Evolutionary conservation across 2,113 vertebrate species (phyloP).

Genomic region (Donacobius atricapilla): DNA sequence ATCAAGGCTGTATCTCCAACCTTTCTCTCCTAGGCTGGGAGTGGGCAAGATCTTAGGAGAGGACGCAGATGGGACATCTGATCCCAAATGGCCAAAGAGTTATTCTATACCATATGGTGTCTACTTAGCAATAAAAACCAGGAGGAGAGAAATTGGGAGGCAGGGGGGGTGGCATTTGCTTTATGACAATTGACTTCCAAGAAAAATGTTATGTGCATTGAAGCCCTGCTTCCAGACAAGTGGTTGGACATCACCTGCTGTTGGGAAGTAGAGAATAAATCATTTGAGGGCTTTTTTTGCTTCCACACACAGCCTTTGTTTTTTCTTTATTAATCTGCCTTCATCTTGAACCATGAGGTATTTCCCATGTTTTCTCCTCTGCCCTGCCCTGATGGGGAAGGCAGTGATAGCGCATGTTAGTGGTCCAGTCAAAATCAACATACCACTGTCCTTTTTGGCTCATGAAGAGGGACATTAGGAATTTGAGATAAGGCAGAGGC

Average conservation of each 20-base stretch:
- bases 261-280: background rate
- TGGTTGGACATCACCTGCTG: background rate
- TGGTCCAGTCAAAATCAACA: background rate
- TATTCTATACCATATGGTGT: background rate
- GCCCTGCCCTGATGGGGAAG: background rate
- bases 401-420: background rate
- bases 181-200: background rate
- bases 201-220: background rate
- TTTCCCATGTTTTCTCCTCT: background rate
- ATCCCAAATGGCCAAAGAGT: background rate
- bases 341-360: background rate
- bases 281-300: accelerated
- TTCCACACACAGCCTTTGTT: background rate
- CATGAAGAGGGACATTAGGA: background rate
- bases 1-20: background rate
- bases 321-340: background rate
- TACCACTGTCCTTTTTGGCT: background rate
- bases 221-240: background rate
- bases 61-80: background rate
- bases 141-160: background rate
- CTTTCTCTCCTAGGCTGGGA: background rate
- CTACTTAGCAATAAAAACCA: background rate
- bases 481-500: background rate
- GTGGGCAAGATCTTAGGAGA: background rate
- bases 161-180: accelerated